phyloP scores from a whole-genome alignment of 2,888 invertebrate genomes.

The Apodemia duryi region DNA sequence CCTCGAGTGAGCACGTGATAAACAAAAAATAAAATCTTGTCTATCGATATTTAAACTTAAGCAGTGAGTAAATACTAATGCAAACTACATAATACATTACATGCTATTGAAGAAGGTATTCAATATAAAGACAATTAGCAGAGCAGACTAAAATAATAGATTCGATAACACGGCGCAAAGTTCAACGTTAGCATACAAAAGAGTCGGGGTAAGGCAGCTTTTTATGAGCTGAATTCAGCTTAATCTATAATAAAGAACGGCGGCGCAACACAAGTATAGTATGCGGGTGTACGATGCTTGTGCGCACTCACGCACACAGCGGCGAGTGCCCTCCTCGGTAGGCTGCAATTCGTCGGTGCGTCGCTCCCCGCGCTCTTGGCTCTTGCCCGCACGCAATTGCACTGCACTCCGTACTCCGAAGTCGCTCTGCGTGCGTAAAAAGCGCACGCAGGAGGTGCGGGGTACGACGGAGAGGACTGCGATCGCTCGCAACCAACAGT shows the following conservation, averaged over 20 bases:
- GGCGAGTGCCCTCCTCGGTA: constrained; percentile 62
- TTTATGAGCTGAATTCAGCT: constrained; percentile 68
- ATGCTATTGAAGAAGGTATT: constrained; percentile 40
- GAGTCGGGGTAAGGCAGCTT: constrained; percentile 60
- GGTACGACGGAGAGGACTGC: constrained; percentile 51
- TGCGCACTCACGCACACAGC: constrained; percentile 67
- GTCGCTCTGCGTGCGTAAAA: constrained; percentile 73
- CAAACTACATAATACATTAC: not conserved
- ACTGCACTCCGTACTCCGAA: constrained; percentile 72
- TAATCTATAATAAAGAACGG: constrained; percentile 48
- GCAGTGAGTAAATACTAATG: not conserved
- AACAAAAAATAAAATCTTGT: no score
- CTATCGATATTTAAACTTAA: no score
- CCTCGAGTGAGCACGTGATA: no score
- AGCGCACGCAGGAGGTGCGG: constrained; percentile 74
- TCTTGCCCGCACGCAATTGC: constrained; percentile 73
- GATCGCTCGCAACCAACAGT: constrained; percentile 58
- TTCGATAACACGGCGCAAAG: constrained; percentile 56
- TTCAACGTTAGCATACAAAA: constrained; percentile 67
- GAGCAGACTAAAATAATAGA: constrained; percentile 48
- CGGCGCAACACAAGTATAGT: constrained; percentile 38
- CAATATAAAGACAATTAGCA: constrained; percentile 52
- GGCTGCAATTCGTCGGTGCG: constrained; percentile 72
- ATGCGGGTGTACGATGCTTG: constrained; percentile 45
- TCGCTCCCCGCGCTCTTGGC: constrained; percentile 41